Percentiles rank a stretch among this genome's conserved stretches.
These are phyloP conservation scores for Plebejus argus DNA, from an alignment of 2,888 invertebrate genomes.

Conservation along the genomic window DNA sequence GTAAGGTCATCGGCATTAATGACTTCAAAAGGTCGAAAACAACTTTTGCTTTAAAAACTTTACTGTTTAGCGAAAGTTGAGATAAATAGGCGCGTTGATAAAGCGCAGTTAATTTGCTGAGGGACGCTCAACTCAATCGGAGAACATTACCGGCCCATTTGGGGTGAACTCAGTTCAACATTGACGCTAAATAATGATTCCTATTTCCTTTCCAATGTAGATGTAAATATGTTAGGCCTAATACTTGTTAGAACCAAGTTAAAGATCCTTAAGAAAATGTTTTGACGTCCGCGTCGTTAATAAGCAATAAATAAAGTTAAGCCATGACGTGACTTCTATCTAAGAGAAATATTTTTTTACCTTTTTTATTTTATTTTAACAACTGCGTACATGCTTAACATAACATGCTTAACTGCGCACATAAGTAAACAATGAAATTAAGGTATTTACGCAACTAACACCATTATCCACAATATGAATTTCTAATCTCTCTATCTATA, in stretches of 20 bases:
- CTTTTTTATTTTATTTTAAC: no score
- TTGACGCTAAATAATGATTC: slow-evolving; percentile 76
- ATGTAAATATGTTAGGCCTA: slow-evolving; percentile 43
- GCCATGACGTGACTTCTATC: no score
- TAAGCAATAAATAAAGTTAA: no score
- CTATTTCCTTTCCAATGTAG: slow-evolving; percentile 55
- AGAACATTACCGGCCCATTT: slow-evolving; percentile 75
- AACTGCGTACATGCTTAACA: no score
- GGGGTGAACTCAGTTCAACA: slow-evolving; percentile 68
- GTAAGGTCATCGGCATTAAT: neutral
- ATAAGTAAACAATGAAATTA: no score
- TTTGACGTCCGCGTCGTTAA: no score
- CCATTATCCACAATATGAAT: no score
- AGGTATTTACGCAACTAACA: no score
- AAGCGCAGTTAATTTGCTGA: slow-evolving; percentile 41
- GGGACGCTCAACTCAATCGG: slow-evolving; percentile 49
- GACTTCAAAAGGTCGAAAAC: neutral
- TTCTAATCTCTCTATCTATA: no score
- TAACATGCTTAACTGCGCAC: no score
- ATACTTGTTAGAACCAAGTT: slow-evolving; percentile 40
- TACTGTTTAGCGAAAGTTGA: slow-evolving; percentile 29
- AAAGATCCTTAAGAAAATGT: no score
- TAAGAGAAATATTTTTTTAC: no score
- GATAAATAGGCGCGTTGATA: slow-evolving; percentile 39
- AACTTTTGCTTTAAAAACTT: slow-evolving; percentile 8